Base-by-base conservation (phyloP, 2,888 invertebrate genomes). In the Erebia palarica region DNA sequence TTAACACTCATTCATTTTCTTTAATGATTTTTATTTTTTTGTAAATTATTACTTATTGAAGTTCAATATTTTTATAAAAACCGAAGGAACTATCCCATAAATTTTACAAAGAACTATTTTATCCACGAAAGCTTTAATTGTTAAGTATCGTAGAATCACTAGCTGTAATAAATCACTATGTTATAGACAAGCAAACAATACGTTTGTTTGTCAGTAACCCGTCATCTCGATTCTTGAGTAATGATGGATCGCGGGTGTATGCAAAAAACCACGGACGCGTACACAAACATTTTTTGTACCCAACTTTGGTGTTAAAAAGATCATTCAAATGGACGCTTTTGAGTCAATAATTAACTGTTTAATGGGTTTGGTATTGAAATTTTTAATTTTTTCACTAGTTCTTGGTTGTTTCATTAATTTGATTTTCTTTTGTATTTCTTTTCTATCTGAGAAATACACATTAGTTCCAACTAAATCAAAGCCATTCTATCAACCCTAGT, bases 141-240 rank as follows among this genome's bases (percentile, higher is more conserved):
- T 8, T 5, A 61, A 7, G 36, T 47, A 47, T n/a, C 51, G n/a
- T 18, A 47, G 63, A 7, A 61, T 60, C 49, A 4, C 55, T 42
- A 68, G 73, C 75, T 70, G 76, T 7, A 36, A 36, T 90, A 87
- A 91, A 91, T 90, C 89, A 90, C 80, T 80, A 76, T 76, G 27
- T 77, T 80, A 80, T 82, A 83, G 84, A 86, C 83, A 85, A 85
- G 82, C 82, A 86, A 86, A 88, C 86, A 89, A 89, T 86, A 77
- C 79, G 80, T 85, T 84, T 87, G 87, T 90, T 88, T 89, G 87
- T 86, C 86, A 85, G 87, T 81, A 76, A 80, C 80, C 79, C 84
- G 80, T 86, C 85, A 86, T 85, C 84, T 84, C 80, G 81, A 78
- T 78, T 51, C 47, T 47, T n/a, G n/a, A 51, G n/a, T 82, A 85